Evolutionary conservation across 2,797 vertebrate genomes (phyloP), one percentile per base, ranked within the genome.

Genomic region (Ceryle rudis): DNA sequence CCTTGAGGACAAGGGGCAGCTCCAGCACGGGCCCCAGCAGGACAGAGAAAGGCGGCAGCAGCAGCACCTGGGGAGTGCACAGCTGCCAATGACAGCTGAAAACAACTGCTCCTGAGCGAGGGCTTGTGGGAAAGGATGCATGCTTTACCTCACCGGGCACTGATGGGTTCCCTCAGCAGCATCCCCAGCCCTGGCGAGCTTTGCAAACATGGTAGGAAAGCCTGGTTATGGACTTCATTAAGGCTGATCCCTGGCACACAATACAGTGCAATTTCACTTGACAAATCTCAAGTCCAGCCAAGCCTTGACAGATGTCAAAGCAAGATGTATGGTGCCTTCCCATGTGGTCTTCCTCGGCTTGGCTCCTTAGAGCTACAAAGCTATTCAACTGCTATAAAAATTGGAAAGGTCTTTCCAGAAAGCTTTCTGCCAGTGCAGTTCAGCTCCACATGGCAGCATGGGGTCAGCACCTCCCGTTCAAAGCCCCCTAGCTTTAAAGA

Each of bases 401-500:
- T 4, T 21, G 25, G 44, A 55, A 41, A 54, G 14, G 14, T 64
- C 66, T 86, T 67, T 66, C 29, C 69, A 73, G 35, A 67, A 94
- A 93, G 67, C 21, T 28, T 66, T 47, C 44, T 35, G 46, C 46
- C 58, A 52, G 42, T 9, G 9, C 55, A 75, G 1, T 26, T 18
- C 61, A 66, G 74, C 23, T 26, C 35, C 29, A 8, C 0, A 0
- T 13, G 33, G 61, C 67, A 70, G 54, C 23, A 19, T 0, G 0
- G 31, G 26, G 13, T 47, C 60, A 46, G 41, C 55, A 57, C 7
- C 21, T 70, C 41, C 47, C 22, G 44, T 9, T 69, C 65, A 64
- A 83, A 64, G n/a, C 66, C 15, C 25, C 6, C 13, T 23, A 49
- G 41, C 58, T 72, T 37, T 37, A 8, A 64, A 58, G 57, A 25